Percentiles rank a stretch among this genome's conserved stretches.
These are phyloP conservation scores for Encarsia formosa DNA, from an alignment of 2,888 invertebrate genomes.

Conservation along the genomic window DNA sequence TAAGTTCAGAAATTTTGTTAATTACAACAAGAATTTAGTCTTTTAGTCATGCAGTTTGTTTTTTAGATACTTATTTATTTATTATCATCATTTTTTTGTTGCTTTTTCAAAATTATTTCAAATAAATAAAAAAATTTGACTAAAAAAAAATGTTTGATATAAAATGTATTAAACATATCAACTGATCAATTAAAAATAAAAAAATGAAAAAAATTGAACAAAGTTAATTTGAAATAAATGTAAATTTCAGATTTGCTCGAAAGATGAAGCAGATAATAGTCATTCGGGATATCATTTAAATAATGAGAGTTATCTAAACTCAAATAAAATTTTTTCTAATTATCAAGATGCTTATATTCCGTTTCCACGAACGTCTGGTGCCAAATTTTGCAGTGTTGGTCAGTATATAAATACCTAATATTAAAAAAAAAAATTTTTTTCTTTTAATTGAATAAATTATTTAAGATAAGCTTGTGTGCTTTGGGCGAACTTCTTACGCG, in stretches of 20 bases:
- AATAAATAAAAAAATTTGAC: too few relatives aligned
- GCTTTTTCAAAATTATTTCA: too few relatives aligned
- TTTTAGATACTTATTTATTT: too few relatives aligned
- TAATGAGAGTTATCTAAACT: slow-evolving; percentile 42
- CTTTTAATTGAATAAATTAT: slow-evolving; percentile 2
- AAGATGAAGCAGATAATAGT: slow-evolving; percentile 45
- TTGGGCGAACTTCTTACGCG: slow-evolving; percentile 70
- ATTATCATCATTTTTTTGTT: too few relatives aligned
- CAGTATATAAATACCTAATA: slow-evolving; percentile 29
- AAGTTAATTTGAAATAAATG: too few relatives aligned
- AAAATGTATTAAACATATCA: too few relatives aligned
- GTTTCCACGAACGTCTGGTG: slow-evolving; percentile 90
- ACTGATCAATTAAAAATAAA: too few relatives aligned
- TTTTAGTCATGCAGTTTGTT: too few relatives aligned
- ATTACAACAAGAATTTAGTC: slow-evolving; percentile 7
- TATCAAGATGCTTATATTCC: slow-evolving; percentile 78
- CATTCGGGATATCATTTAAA: slow-evolving; percentile 45
- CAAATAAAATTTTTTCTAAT: slow-evolving; percentile 44
- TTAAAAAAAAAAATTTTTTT: background rate
- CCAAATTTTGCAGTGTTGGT: slow-evolving; percentile 86
- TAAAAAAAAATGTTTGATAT: too few relatives aligned
- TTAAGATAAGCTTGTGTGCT: slow-evolving; percentile 72
- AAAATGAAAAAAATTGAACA: too few relatives aligned
- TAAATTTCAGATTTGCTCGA: slow-evolving; percentile 43
- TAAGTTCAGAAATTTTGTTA: slow-evolving; percentile 36